Evolutionary conservation across 2,797 vertebrate genomes (phyloP).

Genomic region (Meda fulgida): DNA sequence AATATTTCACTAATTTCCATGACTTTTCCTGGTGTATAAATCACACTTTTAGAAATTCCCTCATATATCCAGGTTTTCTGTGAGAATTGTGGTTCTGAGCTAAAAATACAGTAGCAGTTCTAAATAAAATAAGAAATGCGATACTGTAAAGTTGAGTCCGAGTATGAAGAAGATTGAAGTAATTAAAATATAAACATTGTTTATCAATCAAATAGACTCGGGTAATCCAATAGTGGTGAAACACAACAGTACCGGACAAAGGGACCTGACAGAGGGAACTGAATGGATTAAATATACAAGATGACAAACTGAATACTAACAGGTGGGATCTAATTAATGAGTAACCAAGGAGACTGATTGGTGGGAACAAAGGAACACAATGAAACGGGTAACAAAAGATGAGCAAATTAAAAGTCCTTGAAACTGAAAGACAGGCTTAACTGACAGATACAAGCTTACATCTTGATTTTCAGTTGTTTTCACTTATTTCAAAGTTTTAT

Average conservation of each 20-base stretch:
- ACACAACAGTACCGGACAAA: background rate
- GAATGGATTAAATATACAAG: background rate
- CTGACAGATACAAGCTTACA: background rate
- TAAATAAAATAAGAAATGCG: background rate
- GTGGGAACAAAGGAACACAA: background rate
- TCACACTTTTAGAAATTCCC: background rate
- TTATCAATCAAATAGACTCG: background rate
- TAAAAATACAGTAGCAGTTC: background rate
- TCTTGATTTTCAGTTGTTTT: background rate
- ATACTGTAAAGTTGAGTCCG: background rate
- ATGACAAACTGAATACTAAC: background rate
- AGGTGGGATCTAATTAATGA: background rate
- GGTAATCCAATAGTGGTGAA: background rate
- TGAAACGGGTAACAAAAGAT: background rate
- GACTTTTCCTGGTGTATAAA: background rate
- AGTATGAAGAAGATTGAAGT: background rate
- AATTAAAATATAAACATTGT: background rate
- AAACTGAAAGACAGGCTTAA: background rate
- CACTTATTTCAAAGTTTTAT: background rate
- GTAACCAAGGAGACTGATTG: background rate
- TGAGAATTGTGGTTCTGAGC: background rate
- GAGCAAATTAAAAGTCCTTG: background rate
- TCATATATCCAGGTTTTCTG: background rate
- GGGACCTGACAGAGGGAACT: too few species aligned
- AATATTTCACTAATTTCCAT: background rate